Conservation (phyloP, 2,113 vertebrate genomes). For the Rhinolophus sinicus region DNA sequence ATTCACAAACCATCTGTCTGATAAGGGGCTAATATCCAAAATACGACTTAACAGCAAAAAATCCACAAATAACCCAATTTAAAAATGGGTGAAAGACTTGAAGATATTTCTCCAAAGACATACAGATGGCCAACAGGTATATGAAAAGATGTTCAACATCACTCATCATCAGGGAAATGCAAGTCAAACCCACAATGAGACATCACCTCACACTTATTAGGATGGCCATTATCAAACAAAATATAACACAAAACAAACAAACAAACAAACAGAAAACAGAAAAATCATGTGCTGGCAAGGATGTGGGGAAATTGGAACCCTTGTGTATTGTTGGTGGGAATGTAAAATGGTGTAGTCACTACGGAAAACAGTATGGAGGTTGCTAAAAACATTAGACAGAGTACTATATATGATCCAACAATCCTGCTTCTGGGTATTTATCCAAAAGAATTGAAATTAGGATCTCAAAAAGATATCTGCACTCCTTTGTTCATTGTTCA, state of each 20-base stretch:
- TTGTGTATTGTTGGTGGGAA: not conserved
- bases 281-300: not conserved
- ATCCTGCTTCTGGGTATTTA: not conserved
- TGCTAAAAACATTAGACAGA: not conserved
- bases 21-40: not conserved
- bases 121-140: not conserved
- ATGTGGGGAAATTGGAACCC: not conserved
- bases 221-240: not conserved
- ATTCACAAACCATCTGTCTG: not conserved
- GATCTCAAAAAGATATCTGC: not conserved
- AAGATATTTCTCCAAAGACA: not conserved
- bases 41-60: not conserved
- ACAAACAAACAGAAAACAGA: not conserved
- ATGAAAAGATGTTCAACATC: not conserved
- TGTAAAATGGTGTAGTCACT: not conserved
- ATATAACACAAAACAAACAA: no score
- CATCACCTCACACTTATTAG: not conserved
- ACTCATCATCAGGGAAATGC: not conserved
- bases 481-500: not conserved
- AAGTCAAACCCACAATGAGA: not conserved
- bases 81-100: not conserved
- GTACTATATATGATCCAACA: not conserved
- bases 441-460: not conserved
- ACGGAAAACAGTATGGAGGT: not conserved
- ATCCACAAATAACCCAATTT: not conserved